Evolutionary conservation across 2,797 vertebrate genomes (phyloP), one percentile per base, ranked within the genome.

Genomic region (Hippocampus kuda): DNA sequence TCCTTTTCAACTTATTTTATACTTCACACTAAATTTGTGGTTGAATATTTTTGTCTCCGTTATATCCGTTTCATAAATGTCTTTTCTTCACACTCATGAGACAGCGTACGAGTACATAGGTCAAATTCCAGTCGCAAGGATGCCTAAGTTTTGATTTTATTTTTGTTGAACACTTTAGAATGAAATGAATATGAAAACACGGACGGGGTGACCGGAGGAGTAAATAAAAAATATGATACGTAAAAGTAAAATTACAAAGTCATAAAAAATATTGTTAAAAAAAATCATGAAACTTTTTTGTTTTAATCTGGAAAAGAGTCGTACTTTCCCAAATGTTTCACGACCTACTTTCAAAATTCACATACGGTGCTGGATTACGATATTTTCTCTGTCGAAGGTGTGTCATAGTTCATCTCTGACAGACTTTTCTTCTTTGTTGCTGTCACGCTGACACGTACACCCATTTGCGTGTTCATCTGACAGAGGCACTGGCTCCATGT

Each of bases 401-500:
- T 7, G 4, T 65, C 63, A 48, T 16, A 65, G 42, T 46, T 89
- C 88, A 4, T 84, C 85, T 57, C 81, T 82, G 38, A 7, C 6
- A 2, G 11, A 48, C 1, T 4, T 26, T 54, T 70, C 66, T 22
- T 59, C 34, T 22, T 61, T 22, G 59, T 34, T 2, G 59, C 27
- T 18, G 3, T 62, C 10, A 0, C 61, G 79, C 38, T 66, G 48
- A 66, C 88, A 89, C 0, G 1, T n/a, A 34, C 88, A 89, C 1
- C 0, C 9, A 0, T 80, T 79, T 0, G 72, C 59, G 56, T 72
- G 60, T 73, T 87, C 84, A 2, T 81, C 75, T 0, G 68, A 71
- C 82, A 86, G 82, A 67, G 78, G 57, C 53, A 89, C 88, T 62
- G 27, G 68, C 77, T 89, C 85, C 88, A 89, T 89, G 81, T 89